Base-by-base conservation (phyloP, 2,797 vertebrate genomes). In the Botia almorhae region DNA sequence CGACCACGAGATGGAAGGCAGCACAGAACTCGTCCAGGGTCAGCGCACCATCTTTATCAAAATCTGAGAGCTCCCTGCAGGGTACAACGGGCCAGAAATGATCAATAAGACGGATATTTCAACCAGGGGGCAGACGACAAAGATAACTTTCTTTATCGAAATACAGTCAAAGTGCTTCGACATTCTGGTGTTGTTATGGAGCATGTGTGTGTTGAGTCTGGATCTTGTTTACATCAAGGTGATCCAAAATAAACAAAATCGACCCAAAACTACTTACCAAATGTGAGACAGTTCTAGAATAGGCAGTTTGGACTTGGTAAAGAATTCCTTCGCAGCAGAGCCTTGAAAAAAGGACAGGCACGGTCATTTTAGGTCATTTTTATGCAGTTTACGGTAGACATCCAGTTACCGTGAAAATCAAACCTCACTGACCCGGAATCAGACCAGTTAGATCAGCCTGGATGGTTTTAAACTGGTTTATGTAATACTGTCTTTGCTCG, bases 401-500 rank as follows among this genome's bases (percentile, higher is more conserved):
- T 0, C 3, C 10, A 10, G 17, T 39, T 39, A 60, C 2, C 16
- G 19, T 58, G 23, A 1, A 58, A 68, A 39, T 7, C 11, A 63
- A 39, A 8, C 29, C 13, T 64, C 23, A 87, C 94, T 89, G 90
- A 98, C 98, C 98, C 89, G 98, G 98, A 90, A 99, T 99, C 91
- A 99, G 97, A 89, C 98, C 98, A 21, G 96, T 98, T 82, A 99
- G 95, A 93, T 99, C 98, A 64, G 97, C 95, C 82, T 98, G 97
- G 92, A 99, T 99, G 90, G 96, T 99, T 95, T 99, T 99, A 93
- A 99, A 99, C 86, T 99, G 98, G 95, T 99, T 99, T 88, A 99
- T 93, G 90, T 99, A 99, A 96, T 99, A 99, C 94, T 99, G 97
- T 89, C 98, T 95, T 93, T 99, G 98, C 92, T 99, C 98, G 73